Conservation (phyloP, 2,113 vertebrate species). For the Clinocottus analis region DNA sequence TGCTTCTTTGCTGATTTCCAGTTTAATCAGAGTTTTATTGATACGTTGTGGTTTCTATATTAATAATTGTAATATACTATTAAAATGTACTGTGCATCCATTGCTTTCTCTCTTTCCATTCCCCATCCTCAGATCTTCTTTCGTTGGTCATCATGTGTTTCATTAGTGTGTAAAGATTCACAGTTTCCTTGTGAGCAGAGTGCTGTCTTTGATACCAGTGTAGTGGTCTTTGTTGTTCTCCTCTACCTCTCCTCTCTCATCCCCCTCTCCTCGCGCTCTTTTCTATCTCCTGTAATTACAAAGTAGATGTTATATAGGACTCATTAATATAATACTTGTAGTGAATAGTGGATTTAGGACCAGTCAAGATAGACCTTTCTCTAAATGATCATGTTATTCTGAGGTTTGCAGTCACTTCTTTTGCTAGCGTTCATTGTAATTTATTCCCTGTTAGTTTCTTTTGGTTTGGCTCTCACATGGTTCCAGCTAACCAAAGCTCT, state of each 20-base stretch:
- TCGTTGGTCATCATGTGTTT: constrained; percentile 90
- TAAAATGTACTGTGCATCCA: constrained; percentile 91
- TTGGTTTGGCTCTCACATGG: constrained; percentile 87
- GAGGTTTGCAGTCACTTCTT: constrained; percentile 87
- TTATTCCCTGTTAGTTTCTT: constrained; percentile 74
- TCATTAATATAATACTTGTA: constrained; percentile 96
- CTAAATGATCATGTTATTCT: constrained; percentile 87
- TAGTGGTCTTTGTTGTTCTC: constrained; percentile 87
- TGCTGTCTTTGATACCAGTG: constrained; percentile 95
- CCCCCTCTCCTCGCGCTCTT: constrained; percentile 81
- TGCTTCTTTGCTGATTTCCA: constrained; percentile 88
- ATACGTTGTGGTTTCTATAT: constrained; percentile 88
- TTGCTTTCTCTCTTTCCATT: constrained; percentile 87
- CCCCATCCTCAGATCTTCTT: constrained; percentile 88
- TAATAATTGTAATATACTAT: constrained; percentile 84
- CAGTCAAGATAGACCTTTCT: constrained; percentile 99
- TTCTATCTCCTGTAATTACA: constrained; percentile 92
- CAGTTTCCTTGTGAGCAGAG: constrained; percentile 89
- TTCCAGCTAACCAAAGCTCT: constrained; percentile 99
- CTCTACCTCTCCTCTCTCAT: constrained; percentile 78
- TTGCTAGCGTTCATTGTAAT: constrained; percentile 84
- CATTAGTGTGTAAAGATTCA: constrained; percentile 91
- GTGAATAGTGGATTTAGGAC: constrained; percentile 97
- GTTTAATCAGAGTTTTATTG: constrained; percentile 88
- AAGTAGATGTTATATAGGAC: constrained; percentile 91